A percentile compares a stretch with the other conserved stretches of the same genome.
phyloP scores from a whole-genome alignment of 2,113 vertebrate species.

The Nycticebus coucang region DNA sequence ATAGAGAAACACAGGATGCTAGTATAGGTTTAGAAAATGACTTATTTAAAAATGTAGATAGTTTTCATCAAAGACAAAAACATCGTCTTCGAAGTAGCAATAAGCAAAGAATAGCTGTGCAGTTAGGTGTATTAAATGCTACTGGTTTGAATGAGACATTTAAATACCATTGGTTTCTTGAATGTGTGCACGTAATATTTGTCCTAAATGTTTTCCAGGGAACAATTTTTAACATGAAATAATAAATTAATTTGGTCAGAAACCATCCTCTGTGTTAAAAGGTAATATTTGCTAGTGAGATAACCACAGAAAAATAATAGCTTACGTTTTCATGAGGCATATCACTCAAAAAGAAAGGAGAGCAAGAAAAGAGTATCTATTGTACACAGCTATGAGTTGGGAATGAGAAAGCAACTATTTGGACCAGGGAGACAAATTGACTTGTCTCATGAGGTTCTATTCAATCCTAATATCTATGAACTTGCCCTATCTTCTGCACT shows the following conservation, averaged over 20 bases:
- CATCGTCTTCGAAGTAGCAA: neutral
- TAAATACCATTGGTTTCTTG: neutral
- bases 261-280: slow-evolving; percentile 6
- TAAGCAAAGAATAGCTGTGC: neutral
- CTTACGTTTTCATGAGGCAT: neutral
- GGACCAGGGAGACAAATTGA: neutral
- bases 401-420: neutral
- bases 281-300: neutral
- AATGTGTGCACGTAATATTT: neutral
- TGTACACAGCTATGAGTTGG: neutral
- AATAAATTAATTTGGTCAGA: slow-evolving; percentile 33
- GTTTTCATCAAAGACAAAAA: neutral
- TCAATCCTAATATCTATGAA: neutral
- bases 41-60: neutral
- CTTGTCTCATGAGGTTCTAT: neutral
- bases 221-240: neutral
- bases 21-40: neutral
- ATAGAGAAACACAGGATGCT: neutral
- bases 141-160: neutral
- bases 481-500: neutral
- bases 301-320: neutral
- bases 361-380: neutral
- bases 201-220: neutral
- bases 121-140: neutral
- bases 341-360: neutral